Base-by-base conservation (phyloP, 2,888 invertebrate genomes). In the Pharmacophagus antenor region DNA sequence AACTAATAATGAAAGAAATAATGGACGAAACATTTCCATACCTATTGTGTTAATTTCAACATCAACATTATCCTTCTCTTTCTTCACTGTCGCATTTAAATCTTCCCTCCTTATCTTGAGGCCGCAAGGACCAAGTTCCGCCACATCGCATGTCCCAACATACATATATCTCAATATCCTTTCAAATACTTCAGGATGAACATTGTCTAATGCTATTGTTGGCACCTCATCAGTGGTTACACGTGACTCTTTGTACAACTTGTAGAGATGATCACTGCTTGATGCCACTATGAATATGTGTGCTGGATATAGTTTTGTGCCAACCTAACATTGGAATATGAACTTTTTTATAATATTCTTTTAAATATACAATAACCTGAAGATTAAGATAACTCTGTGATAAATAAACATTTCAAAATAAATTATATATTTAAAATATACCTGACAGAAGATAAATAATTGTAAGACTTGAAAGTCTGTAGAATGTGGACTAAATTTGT, bases 271-370 rank as follows among this genome's bases (percentile, higher is more conserved):
- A 7, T 93, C 92, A 62, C 94, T 94, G 64, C 92, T 91, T 0
- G 92, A 91, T 0, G 93, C 93, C 0, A 97, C 77, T 54, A 97
- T 93, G 77, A 92, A 95, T 67, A 92, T 93, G 79, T 97, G 97
- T 0, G 94, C 95, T 0, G 94, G 92, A 82, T 93, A 95, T 2
- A 77, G 77, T 66, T 91, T 91, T 56, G 88, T 79, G 25, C 93
- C 93, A 31, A 94, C 86, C 94, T 94, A 72, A 22, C 22, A 58
- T 10, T 27, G 2, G 7, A 44, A 18, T 2, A 18, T 18, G 41
- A 12, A 18, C n/a, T 44, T 1, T 44, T 18, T n/a, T 10, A 1
- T 41, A 44, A 8, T 18, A 18, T 7, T 7, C 8, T 2, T 56
- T 71, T 1, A 44, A 44, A 18, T 18, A 18, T 41, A 41, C 17